These are phyloP conservation scores for Vireo altiloquus DNA, from an alignment of 2,113 vertebrate species.

Conservation along the genomic window DNA sequence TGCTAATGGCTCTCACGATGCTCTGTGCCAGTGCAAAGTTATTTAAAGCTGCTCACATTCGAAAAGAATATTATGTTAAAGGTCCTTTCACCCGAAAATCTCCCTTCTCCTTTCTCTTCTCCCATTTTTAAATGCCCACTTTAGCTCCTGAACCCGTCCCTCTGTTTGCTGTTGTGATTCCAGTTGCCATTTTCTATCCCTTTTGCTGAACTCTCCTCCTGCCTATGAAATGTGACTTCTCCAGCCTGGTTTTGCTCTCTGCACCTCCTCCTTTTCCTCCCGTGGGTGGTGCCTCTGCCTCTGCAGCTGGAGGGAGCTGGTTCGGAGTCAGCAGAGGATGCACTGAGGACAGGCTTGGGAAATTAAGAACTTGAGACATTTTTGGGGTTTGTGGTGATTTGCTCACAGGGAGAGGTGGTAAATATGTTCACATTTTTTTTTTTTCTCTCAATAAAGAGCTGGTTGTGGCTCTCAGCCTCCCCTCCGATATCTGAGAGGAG, in stretches of 20 bases:
- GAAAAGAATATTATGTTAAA: fast-evolving
- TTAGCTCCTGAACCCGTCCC: not conserved
- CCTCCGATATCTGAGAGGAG: not conserved
- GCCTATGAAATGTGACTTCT: fast-evolving
- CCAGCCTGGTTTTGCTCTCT: fast-evolving
- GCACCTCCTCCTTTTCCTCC: not conserved
- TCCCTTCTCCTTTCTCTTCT: not conserved
- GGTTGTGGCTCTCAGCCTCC: not conserved
- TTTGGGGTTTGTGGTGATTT: not conserved
- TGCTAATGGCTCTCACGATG: fast-evolving
- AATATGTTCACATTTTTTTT: not conserved
- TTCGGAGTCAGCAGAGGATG: fast-evolving
- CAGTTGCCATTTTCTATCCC: not conserved
- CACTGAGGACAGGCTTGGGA: not conserved
- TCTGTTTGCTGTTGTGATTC: fast-evolving
- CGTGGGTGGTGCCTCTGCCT: not conserved
- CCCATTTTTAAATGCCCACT: not conserved
- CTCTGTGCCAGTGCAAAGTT: not conserved
- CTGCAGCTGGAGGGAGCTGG: fast-evolving
- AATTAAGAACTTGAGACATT: not conserved
- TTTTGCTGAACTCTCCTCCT: not conserved
- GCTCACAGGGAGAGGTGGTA: not conserved
- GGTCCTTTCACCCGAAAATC: not conserved
- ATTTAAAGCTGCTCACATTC: not conserved
- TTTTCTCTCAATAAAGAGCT: not conserved